Percentiles rank a stretch among this genome's conserved stretches.
Conservation (phyloP, 2,888 invertebrate species). For the Tyria jacobaeae region DNA sequence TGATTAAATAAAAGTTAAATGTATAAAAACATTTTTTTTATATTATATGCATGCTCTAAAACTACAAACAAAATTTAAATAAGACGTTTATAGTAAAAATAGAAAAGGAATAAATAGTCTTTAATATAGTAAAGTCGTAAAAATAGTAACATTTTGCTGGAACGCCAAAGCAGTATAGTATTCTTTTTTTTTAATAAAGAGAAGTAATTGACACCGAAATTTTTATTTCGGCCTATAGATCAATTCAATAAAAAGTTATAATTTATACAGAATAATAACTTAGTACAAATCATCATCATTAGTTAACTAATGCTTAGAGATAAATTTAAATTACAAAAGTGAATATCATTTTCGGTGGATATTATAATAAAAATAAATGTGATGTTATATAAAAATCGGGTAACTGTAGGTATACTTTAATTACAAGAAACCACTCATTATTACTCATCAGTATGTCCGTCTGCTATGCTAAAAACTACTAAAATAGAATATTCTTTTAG, state of each 20-base stretch:
- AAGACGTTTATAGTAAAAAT: constrained; percentile 6
- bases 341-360: constrained; percentile 21
- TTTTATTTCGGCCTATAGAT: too few relatives aligned
- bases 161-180: too few relatives aligned
- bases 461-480: not conserved
- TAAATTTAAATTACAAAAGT: constrained; percentile 8
- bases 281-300: not conserved
- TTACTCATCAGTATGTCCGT: too few relatives aligned
- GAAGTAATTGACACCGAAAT: too few relatives aligned
- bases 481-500: not conserved
- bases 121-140: constrained; percentile 9
- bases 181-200: too few relatives aligned
- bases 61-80: constrained; percentile 9
- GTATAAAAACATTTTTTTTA: not conserved
- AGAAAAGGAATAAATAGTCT: constrained; percentile 13
- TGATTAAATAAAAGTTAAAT: not conserved
- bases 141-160: constrained; percentile 1
- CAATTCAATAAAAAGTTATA: not conserved
- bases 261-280: not conserved
- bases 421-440: not conserved
- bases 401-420: not conserved
- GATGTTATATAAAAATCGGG: not conserved
- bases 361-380: constrained; percentile 10
- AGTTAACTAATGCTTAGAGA: constrained; percentile 2
- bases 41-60: not conserved